These are phyloP conservation scores for Encarsia formosa DNA, from an alignment of 2,888 invertebrate genomes.

Conservation along the genomic window DNA sequence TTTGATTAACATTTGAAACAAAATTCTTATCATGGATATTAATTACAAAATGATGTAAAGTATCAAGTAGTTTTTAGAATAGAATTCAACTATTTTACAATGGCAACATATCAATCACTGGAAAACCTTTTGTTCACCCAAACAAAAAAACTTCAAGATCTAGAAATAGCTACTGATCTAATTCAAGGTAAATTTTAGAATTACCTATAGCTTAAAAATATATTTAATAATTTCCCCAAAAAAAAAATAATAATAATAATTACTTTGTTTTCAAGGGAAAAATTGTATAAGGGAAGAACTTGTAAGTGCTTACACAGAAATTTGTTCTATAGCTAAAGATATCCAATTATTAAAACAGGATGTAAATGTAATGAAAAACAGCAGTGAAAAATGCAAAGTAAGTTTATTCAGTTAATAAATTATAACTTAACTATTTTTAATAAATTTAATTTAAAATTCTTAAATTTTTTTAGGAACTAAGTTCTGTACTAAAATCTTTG, in stretches of 20 bases:
- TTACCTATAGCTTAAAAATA: neutral
- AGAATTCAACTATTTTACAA: no score
- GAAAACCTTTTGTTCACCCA: slow-evolving; percentile 32
- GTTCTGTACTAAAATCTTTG: slow-evolving; percentile 22
- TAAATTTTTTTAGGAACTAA: slow-evolving; percentile 23
- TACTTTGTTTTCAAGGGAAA: slow-evolving; percentile 36
- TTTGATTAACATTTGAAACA: no score
- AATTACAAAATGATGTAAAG: no score
- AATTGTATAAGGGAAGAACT: slow-evolving; percentile 30
- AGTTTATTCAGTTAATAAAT: slow-evolving; percentile 17
- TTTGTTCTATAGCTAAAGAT: slow-evolving; percentile 20
- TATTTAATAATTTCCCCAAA: neutral
- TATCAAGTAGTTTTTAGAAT: no score
- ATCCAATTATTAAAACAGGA: slow-evolving; percentile 27
- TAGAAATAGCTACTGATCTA: slow-evolving; percentile 32
- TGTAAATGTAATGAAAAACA: slow-evolving; percentile 29
- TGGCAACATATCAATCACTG: slow-evolving; percentile 17
- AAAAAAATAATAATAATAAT: neutral
- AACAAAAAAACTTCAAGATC: slow-evolving; percentile 27
- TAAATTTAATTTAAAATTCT: slow-evolving; percentile 19
- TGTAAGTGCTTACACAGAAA: slow-evolving; percentile 18
- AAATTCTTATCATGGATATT: no score
- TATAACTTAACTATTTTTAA: neutral
- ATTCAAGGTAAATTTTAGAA: slow-evolving; percentile 30
- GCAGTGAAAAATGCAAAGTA: slow-evolving; percentile 32